These are phyloP conservation scores for Nesidiocoris tenuis DNA, from an alignment of 2,888 invertebrate species.

Conservation along the genomic window DNA sequence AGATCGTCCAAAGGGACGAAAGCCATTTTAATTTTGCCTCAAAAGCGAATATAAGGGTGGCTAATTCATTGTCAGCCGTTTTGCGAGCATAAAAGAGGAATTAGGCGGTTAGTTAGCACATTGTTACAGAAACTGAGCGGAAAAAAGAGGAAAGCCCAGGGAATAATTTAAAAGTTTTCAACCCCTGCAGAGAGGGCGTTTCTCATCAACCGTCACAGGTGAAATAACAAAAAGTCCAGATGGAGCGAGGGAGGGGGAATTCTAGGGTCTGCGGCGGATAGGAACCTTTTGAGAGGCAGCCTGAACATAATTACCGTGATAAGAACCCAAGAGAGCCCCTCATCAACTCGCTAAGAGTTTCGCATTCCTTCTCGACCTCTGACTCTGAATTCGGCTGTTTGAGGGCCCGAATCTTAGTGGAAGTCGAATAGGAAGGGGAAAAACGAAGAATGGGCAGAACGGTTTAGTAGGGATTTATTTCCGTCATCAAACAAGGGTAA, in stretches of 20 bases:
- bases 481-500: slow-evolving; percentile 21
- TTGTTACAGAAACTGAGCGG: neutral
- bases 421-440: neutral
- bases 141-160: neutral
- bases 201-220: neutral
- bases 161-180: neutral
- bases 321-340: slow-evolving; percentile 32
- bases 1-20: neutral
- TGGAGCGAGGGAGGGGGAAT: neutral
- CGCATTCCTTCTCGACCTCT: slow-evolving; percentile 21
- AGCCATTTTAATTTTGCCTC: neutral
- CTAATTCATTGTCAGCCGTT: neutral
- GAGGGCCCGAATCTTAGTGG: no score
- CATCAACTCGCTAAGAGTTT: slow-evolving; percentile 35
- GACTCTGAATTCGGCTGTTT: neutral
- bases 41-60: neutral
- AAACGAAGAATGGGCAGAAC: neutral
- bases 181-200: neutral
- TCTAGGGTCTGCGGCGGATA: neutral
- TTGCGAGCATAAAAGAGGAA: neutral
- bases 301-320: slow-evolving; percentile 35
- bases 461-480: slow-evolving; percentile 35
- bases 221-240: neutral
- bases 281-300: neutral
- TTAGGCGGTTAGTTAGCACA: neutral